A percentile compares a stretch with the other conserved stretches of the same genome.
Conservation (phyloP, 2,888 invertebrate genomes). For the Plagodis dolabraria region DNA sequence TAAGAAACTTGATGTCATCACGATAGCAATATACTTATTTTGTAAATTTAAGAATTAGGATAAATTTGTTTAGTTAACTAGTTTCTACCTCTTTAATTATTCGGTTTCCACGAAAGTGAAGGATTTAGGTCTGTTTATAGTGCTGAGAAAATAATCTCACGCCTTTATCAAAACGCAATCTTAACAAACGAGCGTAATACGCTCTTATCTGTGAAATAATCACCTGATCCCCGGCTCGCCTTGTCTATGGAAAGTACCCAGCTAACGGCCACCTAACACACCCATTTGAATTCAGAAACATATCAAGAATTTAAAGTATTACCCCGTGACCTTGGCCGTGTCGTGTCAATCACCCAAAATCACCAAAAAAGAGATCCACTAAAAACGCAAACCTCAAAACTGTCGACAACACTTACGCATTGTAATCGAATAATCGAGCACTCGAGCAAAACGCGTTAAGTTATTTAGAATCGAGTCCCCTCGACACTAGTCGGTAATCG, state of each 20-base stretch:
- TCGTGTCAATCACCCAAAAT: conserved; percentile 45
- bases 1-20: too few relatives aligned
- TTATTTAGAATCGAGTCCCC: conserved; percentile 73
- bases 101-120: conserved; percentile 15
- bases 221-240: conserved; percentile 23
- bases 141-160: conserved; percentile 23
- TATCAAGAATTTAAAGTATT: conserved; percentile 20
- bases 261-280: conserved; percentile 2
- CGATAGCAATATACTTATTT: too few relatives aligned
- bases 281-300: conserved; percentile 17
- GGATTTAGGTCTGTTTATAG: conserved; percentile 20
- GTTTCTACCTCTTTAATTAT: conserved; percentile 27
- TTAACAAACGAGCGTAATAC: conserved; percentile 28
- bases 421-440: conserved; percentile 80
- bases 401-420: conserved; percentile 69
- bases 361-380: conserved; percentile 44
- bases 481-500: conserved; percentile 76
- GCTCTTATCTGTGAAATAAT: conserved; percentile 21
- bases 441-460: conserved; percentile 76
- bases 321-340: conserved; percentile 30
- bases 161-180: conserved; percentile 25
- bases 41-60: not conserved
- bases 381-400: conserved; percentile 57
- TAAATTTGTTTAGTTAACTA: not conserved
- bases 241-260: conserved; percentile 21